These are phyloP conservation scores for Ceyx margarethae DNA, from an alignment of 2,113 vertebrate species.

Conservation along the genomic window DNA sequence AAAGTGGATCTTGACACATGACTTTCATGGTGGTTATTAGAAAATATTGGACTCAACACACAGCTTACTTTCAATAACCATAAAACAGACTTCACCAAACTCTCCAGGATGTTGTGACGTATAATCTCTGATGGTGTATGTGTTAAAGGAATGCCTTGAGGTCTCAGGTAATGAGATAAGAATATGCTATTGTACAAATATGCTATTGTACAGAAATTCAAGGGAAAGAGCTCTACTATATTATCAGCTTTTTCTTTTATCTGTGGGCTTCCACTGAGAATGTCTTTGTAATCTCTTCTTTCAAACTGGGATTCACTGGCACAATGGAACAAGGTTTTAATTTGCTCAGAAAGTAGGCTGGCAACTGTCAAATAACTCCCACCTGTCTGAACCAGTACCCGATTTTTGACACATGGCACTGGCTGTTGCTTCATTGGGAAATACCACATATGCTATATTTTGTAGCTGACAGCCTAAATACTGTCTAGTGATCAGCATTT, in stretches of 20 bases:
- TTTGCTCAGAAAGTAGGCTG: constrained; percentile 48
- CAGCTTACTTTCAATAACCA: background rate
- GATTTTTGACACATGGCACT: background rate
- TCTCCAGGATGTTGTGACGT: background rate
- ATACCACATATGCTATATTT: constrained; percentile 31
- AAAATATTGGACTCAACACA: background rate
- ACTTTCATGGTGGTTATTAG: background rate
- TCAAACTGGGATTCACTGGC: background rate
- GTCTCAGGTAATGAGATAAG: background rate
- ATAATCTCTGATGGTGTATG: background rate
- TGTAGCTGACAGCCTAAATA: constrained; percentile 63
- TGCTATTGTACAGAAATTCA: background rate
- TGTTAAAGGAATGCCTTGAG: background rate
- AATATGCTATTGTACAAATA: background rate
- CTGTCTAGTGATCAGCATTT: constrained; percentile 45
- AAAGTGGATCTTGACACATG: background rate
- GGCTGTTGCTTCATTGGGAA: constrained; percentile 49
- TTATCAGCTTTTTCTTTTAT: constrained; percentile 10
- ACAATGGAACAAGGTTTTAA: constrained; percentile 19
- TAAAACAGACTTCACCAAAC: background rate
- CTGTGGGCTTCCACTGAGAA: constrained; percentile 5
- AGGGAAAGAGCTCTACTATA: constrained; percentile 2
- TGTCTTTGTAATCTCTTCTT: constrained; percentile 37
- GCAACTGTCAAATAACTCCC: constrained; percentile 17
- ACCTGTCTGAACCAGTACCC: constrained; percentile 68